These are phyloP conservation scores for Holcopasites calliopsidis DNA, from an alignment of 1,140 invertebrate genomes.

Conservation along the genomic window DNA sequence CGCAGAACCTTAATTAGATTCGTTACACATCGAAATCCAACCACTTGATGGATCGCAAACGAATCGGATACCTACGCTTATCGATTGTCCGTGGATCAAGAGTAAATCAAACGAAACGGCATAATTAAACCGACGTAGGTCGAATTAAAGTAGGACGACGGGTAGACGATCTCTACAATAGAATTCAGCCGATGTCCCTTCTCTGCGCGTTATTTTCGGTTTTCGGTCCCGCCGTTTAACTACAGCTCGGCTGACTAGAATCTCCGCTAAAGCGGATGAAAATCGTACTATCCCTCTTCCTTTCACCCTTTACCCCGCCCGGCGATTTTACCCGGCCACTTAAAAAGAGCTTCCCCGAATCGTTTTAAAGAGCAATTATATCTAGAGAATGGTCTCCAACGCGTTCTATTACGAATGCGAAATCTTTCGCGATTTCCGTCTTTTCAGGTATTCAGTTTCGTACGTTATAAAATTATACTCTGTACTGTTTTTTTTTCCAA, in stretches of 20 bases:
- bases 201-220: conserved; percentile 51
- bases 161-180: neutral
- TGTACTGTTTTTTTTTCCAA: neutral
- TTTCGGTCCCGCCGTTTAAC: conserved; percentile 46
- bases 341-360: conserved; percentile 19
- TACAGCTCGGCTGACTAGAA: conserved; percentile 46
- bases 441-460: conserved; percentile 3
- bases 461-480: neutral
- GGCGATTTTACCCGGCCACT: conserved; percentile 45
- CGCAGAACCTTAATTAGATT: neutral
- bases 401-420: conserved; percentile 26
- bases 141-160: conserved; percentile 22
- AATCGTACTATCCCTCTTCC: conserved; percentile 17
- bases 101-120: conserved; percentile 5
- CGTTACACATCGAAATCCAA: neutral
- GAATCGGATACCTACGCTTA: neutral
- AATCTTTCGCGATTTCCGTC: neutral
- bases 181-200: conserved; percentile 17
- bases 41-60: neutral
- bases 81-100: neutral
- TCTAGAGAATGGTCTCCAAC: conserved; percentile 40
- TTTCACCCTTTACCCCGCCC: conserved; percentile 6
- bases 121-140: conserved; percentile 8
- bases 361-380: conserved; percentile 55
- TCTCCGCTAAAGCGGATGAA: conserved; percentile 50